Evolutionary conservation across 2,797 vertebrate genomes (phyloP).

Genomic region (Anabacerthia variegaticeps): DNA sequence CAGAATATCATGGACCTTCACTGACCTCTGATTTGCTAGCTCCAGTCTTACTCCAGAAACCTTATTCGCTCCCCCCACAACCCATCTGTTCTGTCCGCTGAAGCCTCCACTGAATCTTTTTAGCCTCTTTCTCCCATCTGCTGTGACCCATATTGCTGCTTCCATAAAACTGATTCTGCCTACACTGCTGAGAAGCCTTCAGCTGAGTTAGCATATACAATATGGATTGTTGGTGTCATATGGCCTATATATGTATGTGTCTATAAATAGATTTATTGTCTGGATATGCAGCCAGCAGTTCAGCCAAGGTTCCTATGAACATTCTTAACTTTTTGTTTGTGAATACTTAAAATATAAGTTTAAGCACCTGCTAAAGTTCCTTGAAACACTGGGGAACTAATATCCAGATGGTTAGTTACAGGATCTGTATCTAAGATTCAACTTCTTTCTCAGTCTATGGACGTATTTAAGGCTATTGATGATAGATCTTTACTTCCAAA

Average conservation of each 20-base stretch:
- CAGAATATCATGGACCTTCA: conserved; percentile 33
- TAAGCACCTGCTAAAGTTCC: conserved; percentile 7
- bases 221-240: conserved; percentile 65
- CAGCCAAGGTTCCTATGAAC: conserved; percentile 3
- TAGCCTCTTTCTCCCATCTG: conserved; percentile 68
- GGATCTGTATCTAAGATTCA: conserved; percentile 9
- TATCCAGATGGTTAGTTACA: conserved; percentile 39
- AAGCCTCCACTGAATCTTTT: conserved; percentile 63
- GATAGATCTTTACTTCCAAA: conserved; percentile 7
- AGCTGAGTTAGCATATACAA: conserved; percentile 62
- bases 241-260: conserved; percentile 45
- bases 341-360: conserved; percentile 9
- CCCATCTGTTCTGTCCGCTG: conserved; percentile 63
- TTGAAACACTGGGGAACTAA: conserved; percentile 7
- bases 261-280: conserved; percentile 65
- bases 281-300: conserved; percentile 6
- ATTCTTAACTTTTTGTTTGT: conserved; percentile 3
- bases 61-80: conserved; percentile 48
- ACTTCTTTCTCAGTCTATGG: conserved; percentile 27
- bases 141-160: conserved; percentile 70
- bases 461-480: conserved; percentile 37
- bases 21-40: conserved; percentile 24
- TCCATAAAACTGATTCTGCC: conserved; percentile 61
- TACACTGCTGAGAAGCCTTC: conserved; percentile 56
- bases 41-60: conserved; percentile 55